Conservation (phyloP, 2,113 vertebrate genomes). For the Sylvilagus bachmani region DNA sequence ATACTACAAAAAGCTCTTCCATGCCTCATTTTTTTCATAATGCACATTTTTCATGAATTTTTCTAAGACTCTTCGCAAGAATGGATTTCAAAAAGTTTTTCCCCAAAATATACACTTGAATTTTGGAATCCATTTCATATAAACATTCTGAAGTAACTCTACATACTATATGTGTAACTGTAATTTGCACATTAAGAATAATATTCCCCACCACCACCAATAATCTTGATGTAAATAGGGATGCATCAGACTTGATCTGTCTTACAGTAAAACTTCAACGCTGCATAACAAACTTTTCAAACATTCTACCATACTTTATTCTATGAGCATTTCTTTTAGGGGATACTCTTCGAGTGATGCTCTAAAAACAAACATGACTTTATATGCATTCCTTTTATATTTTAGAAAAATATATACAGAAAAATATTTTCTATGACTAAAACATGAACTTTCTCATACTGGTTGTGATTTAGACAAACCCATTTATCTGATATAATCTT, state of each 20-base stretch:
- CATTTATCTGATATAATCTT: background rate
- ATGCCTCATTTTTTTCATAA: too few species aligned
- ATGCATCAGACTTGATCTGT: background rate
- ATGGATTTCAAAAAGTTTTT: background rate
- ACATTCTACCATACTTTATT: background rate
- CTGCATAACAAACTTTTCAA: background rate
- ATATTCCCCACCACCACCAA: background rate
- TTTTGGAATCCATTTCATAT: too few species aligned
- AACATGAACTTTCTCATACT: background rate
- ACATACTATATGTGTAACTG: background rate
- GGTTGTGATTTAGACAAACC: background rate
- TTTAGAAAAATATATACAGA: background rate
- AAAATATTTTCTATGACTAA: background rate
- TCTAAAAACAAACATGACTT: background rate
- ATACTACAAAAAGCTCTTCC: background rate
- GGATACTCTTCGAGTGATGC: background rate
- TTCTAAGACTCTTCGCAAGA: too few species aligned
- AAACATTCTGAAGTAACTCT: too few species aligned
- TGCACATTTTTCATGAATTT: too few species aligned
- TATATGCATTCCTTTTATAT: background rate
- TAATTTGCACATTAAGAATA: background rate
- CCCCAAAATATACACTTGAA: background rate
- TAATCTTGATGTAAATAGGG: background rate
- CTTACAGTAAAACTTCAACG: background rate
- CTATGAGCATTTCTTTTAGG: background rate